Conservation (phyloP, 2,888 invertebrate genomes). For the Nomada flava region DNA sequence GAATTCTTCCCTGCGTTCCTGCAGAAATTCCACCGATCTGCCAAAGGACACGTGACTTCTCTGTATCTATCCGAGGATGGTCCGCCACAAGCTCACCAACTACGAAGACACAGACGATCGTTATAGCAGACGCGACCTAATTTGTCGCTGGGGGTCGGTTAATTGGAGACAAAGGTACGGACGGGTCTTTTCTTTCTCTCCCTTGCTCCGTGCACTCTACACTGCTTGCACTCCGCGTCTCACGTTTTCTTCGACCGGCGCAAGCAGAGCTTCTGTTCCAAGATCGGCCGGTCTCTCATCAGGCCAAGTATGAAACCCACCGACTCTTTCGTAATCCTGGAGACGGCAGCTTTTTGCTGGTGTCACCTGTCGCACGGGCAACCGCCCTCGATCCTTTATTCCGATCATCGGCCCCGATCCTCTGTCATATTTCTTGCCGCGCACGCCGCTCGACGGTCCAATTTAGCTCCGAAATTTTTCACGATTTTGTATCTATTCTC, state of each 20-base stretch:
- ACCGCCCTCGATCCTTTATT: constrained; percentile 76
- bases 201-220: background rate
- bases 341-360: constrained; percentile 75
- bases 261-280: constrained; percentile 35
- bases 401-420: constrained; percentile 75
- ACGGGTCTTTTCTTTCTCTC: constrained; percentile 30
- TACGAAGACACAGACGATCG: constrained; percentile 47
- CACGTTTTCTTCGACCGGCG: constrained; percentile 37
- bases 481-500: too few species aligned
- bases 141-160: constrained; percentile 76
- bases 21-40: constrained; percentile 20
- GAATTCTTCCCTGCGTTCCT: constrained; percentile 1
- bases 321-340: constrained; percentile 73
- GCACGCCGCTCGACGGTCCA: constrained; percentile 73
- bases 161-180: constrained; percentile 74
- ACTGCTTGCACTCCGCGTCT: constrained; percentile 19
- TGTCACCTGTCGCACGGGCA: constrained; percentile 77
- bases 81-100: constrained; percentile 26
- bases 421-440: constrained; percentile 80
- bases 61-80: constrained; percentile 45
- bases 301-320: constrained; percentile 66
- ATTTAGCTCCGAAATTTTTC: constrained; percentile 69
- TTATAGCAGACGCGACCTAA: constrained; percentile 73
- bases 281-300: constrained; percentile 58
- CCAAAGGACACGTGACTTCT: constrained; percentile 30